Evolutionary conservation across 2,888 invertebrate genomes (phyloP), one percentile per base, ranked within the genome.

Genomic region (Halictus ligatus): DNA sequence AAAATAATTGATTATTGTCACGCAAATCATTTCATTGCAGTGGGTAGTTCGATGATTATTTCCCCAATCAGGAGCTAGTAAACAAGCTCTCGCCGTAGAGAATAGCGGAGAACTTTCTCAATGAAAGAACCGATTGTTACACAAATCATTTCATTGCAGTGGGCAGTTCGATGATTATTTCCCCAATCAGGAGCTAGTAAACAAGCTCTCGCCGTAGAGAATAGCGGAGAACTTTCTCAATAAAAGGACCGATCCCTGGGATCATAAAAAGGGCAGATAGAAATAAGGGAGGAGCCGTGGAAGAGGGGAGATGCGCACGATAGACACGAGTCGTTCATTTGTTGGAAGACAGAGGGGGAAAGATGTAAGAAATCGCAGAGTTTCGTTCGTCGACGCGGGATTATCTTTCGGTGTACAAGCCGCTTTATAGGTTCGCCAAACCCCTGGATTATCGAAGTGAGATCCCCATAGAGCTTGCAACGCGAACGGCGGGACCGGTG

Each of bases 401-500:
- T 78, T 73, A 69, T 71, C 50, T 29, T 7, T 10, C 83, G 40
- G 69, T 76, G 83, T 80, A 85, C 21, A 67, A 25, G 54, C 69
- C 73, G 81, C 83, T 88, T 88, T 82, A 85, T 78, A 72, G 79
- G 75, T 78, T 73, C 60, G 71, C 75, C 78, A 81, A 78, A 81
- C 76, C 85, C 50, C 7, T 50, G 78, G 58, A 83, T 78, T 75
- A 75, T 73, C 75, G 60, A 48, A n/a, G 81, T 71, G 29, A 83
- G 75, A 81, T 73, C 69, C 71, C 78, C 54, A 60, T 77, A 58
- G 58, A 75, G 77, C 83, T 48, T 78, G 15, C 82, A 82, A 60
- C 69, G 80, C 76, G 18, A 54, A 78, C 64, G 71, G 48, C 78
- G 60, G 21, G 72, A 75, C 69, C 50, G 73, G 75, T 46, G 85